These are phyloP conservation scores for Lepas anatifera DNA, from an alignment of 2,888 invertebrate species.

Conservation along the genomic window DNA sequence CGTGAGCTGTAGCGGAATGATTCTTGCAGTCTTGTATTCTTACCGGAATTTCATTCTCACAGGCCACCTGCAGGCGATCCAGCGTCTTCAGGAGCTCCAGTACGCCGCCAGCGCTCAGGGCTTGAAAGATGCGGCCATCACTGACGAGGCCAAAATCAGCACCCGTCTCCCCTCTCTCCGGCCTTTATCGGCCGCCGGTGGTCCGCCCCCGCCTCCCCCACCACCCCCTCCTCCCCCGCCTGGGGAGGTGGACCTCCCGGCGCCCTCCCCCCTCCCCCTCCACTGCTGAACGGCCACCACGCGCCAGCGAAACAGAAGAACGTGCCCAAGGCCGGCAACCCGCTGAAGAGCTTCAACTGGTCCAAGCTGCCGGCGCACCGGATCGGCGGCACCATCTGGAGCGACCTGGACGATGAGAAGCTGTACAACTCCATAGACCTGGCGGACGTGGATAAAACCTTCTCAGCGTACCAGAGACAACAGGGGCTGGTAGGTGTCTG, in stretches of 20 bases:
- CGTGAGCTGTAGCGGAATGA: too few relatives aligned
- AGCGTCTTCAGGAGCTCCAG: slow-evolving; percentile 44
- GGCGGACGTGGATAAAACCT: slow-evolving; percentile 79
- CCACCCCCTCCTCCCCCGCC: slow-evolving; percentile 28
- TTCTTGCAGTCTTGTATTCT: too few relatives aligned
- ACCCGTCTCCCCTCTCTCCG: background rate
- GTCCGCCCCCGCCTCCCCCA: slow-evolving; percentile 31
- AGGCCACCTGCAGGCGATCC: slow-evolving; percentile 71
- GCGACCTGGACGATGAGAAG: slow-evolving; percentile 81
- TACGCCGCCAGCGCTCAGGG: background rate
- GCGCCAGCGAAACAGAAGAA: slow-evolving; percentile 32
- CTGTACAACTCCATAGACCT: slow-evolving; percentile 84
- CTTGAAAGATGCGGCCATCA: background rate
- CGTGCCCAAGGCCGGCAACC: slow-evolving; percentile 83
- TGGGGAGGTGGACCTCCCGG: slow-evolving; percentile 24
- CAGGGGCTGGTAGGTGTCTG: slow-evolving; percentile 57
- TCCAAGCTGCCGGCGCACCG: slow-evolving; percentile 84
- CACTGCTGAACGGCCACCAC: slow-evolving; percentile 17
- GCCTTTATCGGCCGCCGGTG: slow-evolving; percentile 24
- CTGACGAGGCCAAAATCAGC: background rate
- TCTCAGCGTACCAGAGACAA: slow-evolving; percentile 82
- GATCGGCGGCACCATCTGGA: slow-evolving; percentile 88
- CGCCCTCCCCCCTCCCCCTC: slow-evolving; percentile 24
- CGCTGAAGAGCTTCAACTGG: slow-evolving; percentile 96
- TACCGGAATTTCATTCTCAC: too few relatives aligned